Evolutionary conservation across 2,113 vertebrate genomes (phyloP).

Genomic region (Rhynchopsitta pachyrhyncha): DNA sequence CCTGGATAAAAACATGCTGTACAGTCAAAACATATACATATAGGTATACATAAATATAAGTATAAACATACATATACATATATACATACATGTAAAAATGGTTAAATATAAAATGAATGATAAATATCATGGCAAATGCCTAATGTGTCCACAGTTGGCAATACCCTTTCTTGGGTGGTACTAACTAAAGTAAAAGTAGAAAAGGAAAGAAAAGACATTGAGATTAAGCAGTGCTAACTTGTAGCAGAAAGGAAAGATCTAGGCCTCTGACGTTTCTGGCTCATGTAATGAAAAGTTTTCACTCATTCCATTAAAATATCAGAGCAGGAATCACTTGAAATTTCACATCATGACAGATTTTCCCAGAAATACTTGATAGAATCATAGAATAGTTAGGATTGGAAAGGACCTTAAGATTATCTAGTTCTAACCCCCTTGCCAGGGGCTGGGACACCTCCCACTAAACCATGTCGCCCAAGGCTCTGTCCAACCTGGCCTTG

Average conservation of each 20-base stretch:
- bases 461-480: too few relatives aligned
- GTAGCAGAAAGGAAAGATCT: neutral
- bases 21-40: neutral
- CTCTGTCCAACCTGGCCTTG: too few relatives aligned
- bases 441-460: too few relatives aligned
- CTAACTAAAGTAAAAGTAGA: neutral
- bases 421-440: too few relatives aligned
- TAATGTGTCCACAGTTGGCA: neutral
- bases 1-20: neutral
- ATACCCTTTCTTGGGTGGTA: neutral
- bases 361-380: neutral
- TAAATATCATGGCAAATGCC: neutral
- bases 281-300: neutral
- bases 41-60: neutral
- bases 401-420: too few relatives aligned
- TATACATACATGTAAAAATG: neutral
- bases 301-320: neutral
- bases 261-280: neutral
- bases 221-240: neutral
- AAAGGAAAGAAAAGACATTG: neutral
- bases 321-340: neutral
- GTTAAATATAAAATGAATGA: neutral
- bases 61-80: neutral
- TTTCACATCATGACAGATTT: neutral
- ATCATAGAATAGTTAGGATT: too few relatives aligned